These are phyloP conservation scores for Lepidocyrtinus sp. DNA, from an alignment of 2,888 invertebrate species.

Conservation along the genomic window DNA sequence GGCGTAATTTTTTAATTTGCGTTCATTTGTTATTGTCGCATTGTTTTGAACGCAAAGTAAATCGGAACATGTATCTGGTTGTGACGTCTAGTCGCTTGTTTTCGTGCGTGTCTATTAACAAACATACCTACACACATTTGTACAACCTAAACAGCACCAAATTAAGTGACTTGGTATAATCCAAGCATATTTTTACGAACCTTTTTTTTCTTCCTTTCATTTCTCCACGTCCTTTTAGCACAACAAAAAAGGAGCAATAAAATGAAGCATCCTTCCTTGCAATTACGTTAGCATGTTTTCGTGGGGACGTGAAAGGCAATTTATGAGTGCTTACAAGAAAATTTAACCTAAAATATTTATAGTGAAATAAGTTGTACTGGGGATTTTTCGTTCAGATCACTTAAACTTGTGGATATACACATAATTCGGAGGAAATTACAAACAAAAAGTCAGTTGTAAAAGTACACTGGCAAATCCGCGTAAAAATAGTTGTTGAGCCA, in stretches of 20 bases:
- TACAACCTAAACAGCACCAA: not conserved
- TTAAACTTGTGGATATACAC: no score
- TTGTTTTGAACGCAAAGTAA: conserved; percentile 13
- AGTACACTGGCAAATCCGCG: conserved; percentile 29
- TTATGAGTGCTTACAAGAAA: conserved; percentile 58
- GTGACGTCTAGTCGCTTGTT: not conserved
- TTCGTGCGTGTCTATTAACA: conserved; percentile 3
- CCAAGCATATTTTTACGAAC: conserved; percentile 10
- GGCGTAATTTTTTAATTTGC: conserved; percentile 5
- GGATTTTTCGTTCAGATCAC: not conserved
- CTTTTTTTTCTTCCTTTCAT: not conserved
- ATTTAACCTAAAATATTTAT: conserved; percentile 58
- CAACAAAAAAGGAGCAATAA: conserved; percentile 12
- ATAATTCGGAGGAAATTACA: no score
- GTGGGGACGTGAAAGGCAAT: conserved; percentile 57
- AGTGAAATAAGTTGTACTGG: conserved; percentile 52
- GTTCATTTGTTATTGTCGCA: conserved; percentile 2
- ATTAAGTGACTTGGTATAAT: not conserved
- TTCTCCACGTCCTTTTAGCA: not conserved
- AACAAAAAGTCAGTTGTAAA: not conserved
- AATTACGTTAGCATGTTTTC: conserved; percentile 22
- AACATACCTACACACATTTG: not conserved
- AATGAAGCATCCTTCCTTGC: not conserved
- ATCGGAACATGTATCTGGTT: not conserved
- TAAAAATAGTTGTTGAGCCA: conserved; percentile 51